A percentile compares a stretch with the other conserved stretches of the same genome.
Evolutionary conservation across 2,888 invertebrate species (phyloP).

Genomic region (Rhingia campestris): DNA sequence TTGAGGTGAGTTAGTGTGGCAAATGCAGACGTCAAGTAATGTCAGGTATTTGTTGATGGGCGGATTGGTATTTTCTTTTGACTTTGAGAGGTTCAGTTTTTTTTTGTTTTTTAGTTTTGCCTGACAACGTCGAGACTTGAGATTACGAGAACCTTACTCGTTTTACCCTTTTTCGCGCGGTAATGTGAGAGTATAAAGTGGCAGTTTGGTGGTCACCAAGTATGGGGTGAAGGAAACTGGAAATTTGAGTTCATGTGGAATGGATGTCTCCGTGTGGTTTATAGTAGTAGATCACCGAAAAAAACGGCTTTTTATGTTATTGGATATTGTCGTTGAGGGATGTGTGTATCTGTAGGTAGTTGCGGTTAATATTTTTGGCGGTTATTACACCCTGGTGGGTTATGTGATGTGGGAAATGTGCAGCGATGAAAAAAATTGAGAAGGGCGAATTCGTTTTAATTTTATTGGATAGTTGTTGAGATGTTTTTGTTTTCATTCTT

Average conservation of each 20-base stretch:
- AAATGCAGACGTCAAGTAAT: constrained; percentile 74
- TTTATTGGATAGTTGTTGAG: no score
- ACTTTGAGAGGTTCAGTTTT: constrained; percentile 32
- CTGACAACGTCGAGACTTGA: constrained; percentile 3
- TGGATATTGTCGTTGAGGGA: constrained; percentile 33
- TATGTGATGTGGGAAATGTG: constrained; percentile 45
- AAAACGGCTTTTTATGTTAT: constrained; percentile 55
- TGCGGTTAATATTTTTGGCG: constrained; percentile 54
- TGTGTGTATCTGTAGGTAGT: neutral
- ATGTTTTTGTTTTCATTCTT: no score
- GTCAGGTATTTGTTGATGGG: constrained; percentile 72
- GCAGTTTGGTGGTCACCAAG: constrained; percentile 26
- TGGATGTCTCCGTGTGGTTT: constrained; percentile 1
- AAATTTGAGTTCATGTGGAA: constrained; percentile 48
- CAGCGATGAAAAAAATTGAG: neutral
- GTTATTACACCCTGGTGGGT: constrained; percentile 27
- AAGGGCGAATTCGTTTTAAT: neutral
- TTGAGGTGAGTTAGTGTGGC: constrained; percentile 66
- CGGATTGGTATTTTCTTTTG: constrained; percentile 70
- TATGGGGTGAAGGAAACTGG: constrained; percentile 36
- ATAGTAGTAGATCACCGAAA: constrained; percentile 53
- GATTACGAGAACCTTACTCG: constrained; percentile 45
- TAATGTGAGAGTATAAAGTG: constrained; percentile 51
- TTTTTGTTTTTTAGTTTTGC: neutral
- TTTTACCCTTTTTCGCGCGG: constrained; percentile 20